phyloP scores from a whole-genome alignment of 2,797 vertebrate species.

The Pyrocephalus nanus region DNA sequence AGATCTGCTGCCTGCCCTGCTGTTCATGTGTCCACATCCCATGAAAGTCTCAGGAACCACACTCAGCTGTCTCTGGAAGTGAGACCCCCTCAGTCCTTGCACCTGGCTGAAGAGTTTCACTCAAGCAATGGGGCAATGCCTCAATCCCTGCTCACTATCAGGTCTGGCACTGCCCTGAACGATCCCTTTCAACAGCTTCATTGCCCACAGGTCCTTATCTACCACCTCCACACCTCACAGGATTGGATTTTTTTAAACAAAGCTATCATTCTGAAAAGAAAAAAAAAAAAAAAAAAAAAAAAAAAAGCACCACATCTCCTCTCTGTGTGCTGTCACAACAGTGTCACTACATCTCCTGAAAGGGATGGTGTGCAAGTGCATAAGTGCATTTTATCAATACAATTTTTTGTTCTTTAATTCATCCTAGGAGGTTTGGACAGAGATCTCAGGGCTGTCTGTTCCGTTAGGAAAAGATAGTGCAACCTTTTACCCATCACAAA shows the following conservation, averaged over 20 bases:
- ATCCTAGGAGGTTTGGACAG: background rate
- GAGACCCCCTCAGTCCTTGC: background rate
- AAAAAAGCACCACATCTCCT: background rate
- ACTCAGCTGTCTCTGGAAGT: background rate
- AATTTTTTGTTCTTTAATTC: background rate
- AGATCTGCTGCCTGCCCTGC: background rate
- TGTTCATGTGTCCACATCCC: background rate
- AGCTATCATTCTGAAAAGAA: background rate
- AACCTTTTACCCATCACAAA: background rate
- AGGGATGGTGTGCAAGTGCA: background rate
- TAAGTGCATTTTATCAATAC: background rate
- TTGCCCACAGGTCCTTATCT: background rate
- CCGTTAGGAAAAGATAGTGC: background rate
- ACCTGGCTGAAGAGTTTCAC: background rate
- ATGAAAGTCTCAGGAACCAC: background rate
- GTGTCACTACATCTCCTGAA: background rate
- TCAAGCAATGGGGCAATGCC: background rate
- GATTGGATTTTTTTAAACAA: fast-evolving
- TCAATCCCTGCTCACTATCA: background rate
- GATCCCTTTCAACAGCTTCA: background rate
- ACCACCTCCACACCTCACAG: background rate
- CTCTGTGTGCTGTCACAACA: fast-evolving
- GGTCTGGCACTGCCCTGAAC: background rate
- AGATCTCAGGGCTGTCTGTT: background rate
- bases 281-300: background rate